Evolutionary conservation across 2,888 invertebrate species (phyloP).

Genomic region (Elgonia sp.): DNA sequence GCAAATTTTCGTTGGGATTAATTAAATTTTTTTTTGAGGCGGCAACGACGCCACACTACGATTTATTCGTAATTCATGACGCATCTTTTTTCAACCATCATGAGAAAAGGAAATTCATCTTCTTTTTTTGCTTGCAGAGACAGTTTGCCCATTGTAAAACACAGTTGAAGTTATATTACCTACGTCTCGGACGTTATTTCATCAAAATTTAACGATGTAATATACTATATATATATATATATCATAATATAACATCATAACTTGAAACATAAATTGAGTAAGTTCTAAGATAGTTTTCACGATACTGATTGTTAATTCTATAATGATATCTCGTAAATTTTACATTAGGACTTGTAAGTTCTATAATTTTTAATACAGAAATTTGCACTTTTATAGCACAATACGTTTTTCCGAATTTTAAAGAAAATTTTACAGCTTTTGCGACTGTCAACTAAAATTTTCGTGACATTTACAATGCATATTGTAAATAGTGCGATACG

Average conservation of each 20-base stretch:
- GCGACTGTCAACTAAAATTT: background rate
- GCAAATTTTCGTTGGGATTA: background rate
- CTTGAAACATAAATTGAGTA: background rate
- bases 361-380: background rate
- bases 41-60: no score
- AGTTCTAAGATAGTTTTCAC: conserved; percentile 3
- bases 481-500: background rate
- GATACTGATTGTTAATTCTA: conserved; percentile 3
- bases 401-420: no score
- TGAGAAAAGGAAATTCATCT: no score
- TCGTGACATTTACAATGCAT: background rate
- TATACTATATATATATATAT: no score
- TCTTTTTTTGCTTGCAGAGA: no score
- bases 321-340: conserved; percentile 4
- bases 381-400: background rate
- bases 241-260: conserved; percentile 13
- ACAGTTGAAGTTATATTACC: no score
- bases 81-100: no score
- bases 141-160: no score
- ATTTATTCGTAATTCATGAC: no score
- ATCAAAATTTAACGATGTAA: no score
- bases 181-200: no score
- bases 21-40: conserved; percentile 5
- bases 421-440: background rate
- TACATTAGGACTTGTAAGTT: background rate